A percentile compares a stretch with the other conserved stretches of the same genome.
These are phyloP conservation scores for Chauna torquata DNA, from an alignment of 2,113 vertebrate genomes.

Conservation along the genomic window DNA sequence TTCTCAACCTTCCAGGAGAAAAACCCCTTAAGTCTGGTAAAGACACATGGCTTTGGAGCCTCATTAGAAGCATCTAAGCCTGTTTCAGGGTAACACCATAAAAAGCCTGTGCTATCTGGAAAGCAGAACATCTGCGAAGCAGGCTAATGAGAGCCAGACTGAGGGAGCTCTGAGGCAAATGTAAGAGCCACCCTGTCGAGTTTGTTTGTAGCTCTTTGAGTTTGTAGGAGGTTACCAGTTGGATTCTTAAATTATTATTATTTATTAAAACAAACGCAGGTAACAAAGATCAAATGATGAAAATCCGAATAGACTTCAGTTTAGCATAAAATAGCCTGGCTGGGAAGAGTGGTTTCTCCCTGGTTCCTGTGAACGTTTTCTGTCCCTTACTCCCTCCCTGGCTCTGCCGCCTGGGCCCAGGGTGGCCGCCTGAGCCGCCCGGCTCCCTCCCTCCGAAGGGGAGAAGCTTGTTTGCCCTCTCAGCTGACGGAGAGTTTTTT, in stretches of 20 bases:
- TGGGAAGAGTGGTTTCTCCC: not conserved
- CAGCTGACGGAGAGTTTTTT: not conserved
- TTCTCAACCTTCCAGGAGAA: not conserved
- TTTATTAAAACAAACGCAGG: not conserved
- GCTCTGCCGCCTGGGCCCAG: not conserved
- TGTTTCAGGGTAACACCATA: not conserved
- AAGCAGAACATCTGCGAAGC: slow-evolving; percentile 46
- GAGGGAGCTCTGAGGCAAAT: slow-evolving; percentile 5
- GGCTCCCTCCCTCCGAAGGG: not conserved
- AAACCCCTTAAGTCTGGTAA: not conserved
- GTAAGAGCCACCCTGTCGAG: not conserved
- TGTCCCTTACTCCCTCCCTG: not conserved
- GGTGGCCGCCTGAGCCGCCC: not conserved
- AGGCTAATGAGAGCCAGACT: slow-evolving; percentile 20
- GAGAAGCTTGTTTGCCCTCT: not conserved
- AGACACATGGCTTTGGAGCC: not conserved
- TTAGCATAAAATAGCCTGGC: not conserved
- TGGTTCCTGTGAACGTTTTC: not conserved
- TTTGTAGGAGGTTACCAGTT: not conserved
- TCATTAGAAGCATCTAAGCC: not conserved
- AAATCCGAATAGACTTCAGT: not conserved
- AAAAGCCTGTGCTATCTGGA: not conserved
- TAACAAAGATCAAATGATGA: not conserved
- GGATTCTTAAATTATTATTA: not conserved
- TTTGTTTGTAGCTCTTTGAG: not conserved